Evolutionary conservation across 2,888 invertebrate genomes (phyloP).

Genomic region (Adelognathus sp.): DNA sequence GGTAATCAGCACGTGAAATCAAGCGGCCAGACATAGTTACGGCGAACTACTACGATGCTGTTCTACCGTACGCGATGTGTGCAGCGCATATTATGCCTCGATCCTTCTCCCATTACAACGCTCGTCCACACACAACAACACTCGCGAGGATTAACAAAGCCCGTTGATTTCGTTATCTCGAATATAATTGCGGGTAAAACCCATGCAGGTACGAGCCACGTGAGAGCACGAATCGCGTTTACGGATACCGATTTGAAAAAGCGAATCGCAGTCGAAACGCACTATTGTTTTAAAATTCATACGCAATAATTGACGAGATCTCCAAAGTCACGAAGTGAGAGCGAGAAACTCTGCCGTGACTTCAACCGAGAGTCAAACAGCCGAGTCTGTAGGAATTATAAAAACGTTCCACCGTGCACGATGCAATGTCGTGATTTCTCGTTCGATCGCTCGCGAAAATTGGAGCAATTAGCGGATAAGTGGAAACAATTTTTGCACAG

Average conservation of each 20-base stretch:
- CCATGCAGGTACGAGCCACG: background rate
- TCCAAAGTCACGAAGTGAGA: background rate
- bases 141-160: background rate
- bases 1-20: conserved; percentile 58
- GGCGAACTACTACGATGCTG: conserved; percentile 33
- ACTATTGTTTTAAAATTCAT: background rate
- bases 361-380: background rate
- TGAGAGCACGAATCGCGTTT: background rate
- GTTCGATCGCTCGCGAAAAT: conserved; percentile 21
- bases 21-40: conserved; percentile 45
- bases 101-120: background rate
- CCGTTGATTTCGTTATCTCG: background rate
- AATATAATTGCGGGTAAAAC: background rate
- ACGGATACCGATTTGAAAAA: background rate
- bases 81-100: background rate
- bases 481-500: background rate
- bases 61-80: background rate
- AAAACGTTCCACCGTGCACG: background rate
- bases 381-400: background rate
- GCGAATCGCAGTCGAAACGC: background rate
- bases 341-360: background rate
- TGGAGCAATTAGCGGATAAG: conserved; percentile 17
- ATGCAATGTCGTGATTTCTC: background rate
- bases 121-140: background rate
- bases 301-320: background rate